Conservation (phyloP, 2,113 vertebrate genomes). For the Spilogale gracilis region DNA sequence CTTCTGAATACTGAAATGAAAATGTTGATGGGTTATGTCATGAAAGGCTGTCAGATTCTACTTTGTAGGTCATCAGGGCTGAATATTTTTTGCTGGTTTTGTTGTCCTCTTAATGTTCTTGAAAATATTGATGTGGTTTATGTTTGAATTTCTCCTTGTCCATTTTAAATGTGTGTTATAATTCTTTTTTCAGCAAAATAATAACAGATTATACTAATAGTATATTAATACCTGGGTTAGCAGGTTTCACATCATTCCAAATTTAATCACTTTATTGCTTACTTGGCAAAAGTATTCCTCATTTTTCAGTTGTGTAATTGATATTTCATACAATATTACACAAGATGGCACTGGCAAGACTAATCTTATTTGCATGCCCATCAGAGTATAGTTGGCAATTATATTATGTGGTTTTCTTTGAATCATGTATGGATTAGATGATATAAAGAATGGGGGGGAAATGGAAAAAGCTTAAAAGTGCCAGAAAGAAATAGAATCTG, state of each 20-base stretch:
- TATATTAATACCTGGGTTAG: background rate
- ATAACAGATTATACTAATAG: background rate
- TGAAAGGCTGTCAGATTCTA: background rate
- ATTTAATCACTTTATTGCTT: background rate
- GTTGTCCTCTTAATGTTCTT: background rate
- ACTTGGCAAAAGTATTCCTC: constrained; percentile 29
- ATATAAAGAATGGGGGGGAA: background rate
- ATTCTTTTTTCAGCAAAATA: background rate
- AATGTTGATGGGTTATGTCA: background rate
- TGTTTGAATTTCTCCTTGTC: background rate
- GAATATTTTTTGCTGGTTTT: constrained; percentile 31
- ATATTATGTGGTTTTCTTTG: background rate
- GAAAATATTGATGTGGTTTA: background rate
- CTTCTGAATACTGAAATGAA: constrained; percentile 33
- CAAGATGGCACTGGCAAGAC: background rate
- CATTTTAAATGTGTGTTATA: background rate
- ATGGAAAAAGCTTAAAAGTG: background rate
- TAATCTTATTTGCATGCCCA: constrained; percentile 38
- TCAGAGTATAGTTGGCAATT: background rate
- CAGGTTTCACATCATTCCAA: background rate
- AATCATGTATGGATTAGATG: background rate
- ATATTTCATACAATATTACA: constrained; percentile 18
- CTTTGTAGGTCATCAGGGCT: background rate
- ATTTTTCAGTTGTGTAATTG: constrained; percentile 26
- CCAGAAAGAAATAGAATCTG: background rate